Percentiles rank a stretch among this genome's conserved stretches.
Evolutionary conservation across 2,113 vertebrate genomes (phyloP).

Genomic region (Tringa solitaria): DNA sequence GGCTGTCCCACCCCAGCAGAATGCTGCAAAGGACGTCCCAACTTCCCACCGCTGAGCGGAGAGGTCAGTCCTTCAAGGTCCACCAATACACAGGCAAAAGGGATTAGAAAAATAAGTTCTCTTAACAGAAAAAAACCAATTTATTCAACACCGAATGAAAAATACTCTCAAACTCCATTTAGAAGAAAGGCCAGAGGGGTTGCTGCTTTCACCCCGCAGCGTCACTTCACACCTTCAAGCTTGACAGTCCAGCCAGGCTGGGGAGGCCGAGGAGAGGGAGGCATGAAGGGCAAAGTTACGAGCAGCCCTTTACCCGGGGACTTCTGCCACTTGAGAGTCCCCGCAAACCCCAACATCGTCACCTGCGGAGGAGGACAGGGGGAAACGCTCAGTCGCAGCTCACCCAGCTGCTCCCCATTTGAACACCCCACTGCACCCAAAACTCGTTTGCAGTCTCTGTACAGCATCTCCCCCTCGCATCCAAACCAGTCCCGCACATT

Average conservation of each 20-base stretch:
- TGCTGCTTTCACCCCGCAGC: background rate
- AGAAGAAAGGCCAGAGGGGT: background rate
- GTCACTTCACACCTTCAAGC: conserved; percentile 75
- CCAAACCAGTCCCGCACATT: background rate
- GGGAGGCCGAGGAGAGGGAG: conserved; percentile 11
- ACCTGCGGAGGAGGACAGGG: conserved; percentile 71
- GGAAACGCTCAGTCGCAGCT: background rate
- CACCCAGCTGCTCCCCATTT: background rate
- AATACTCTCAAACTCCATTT: background rate
- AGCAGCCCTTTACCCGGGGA: conserved; percentile 64
- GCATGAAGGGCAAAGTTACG: conserved; percentile 75
- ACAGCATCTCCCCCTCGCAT: background rate
- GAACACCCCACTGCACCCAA: background rate
- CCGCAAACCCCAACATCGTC: conserved; percentile 76
- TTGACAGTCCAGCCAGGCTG: conserved; percentile 80
- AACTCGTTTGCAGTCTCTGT: fast-evolving
- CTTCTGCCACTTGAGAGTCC: conserved; percentile 77
- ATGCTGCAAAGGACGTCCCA: too few species aligned
- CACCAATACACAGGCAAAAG: background rate
- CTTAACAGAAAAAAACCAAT: background rate
- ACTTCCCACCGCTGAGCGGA: background rate
- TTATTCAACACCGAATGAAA: conserved; percentile 27
- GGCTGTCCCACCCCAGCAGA: background rate
- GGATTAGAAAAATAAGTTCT: background rate
- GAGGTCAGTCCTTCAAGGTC: background rate